phyloP scores from a whole-genome alignment of 2,113 vertebrate genomes.

The Tetraodon nigroviridis region DNA sequence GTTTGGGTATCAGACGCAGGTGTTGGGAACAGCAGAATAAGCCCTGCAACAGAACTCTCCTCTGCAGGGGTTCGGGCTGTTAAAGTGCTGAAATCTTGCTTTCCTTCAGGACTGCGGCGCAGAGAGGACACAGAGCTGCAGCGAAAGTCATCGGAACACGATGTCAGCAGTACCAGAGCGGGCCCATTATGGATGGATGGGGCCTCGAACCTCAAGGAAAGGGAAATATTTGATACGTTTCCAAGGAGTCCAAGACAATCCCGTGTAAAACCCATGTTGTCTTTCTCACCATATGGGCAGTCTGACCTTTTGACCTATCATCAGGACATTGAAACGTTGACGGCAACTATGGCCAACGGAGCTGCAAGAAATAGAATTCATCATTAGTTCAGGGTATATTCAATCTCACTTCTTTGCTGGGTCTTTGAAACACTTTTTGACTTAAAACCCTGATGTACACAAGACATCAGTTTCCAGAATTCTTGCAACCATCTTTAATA shows the following conservation, averaged over 20 bases:
- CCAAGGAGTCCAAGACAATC: neutral
- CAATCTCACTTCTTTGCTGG: neutral
- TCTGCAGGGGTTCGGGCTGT: conserved; percentile 46
- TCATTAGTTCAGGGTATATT: conserved; percentile 10
- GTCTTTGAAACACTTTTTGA: no score
- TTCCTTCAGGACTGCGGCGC: conserved; percentile 62
- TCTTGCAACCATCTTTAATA: neutral
- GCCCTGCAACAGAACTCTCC: conserved; percentile 26
- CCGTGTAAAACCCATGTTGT: neutral
- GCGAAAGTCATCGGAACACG: conserved; percentile 27
- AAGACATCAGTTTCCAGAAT: conserved; percentile 3
- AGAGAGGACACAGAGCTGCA: conserved; percentile 59
- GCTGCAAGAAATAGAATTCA: conserved; percentile 49
- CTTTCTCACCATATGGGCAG: neutral
- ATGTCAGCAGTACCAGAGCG: neutral
- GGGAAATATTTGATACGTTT: no score
- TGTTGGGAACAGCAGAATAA: conserved; percentile 28
- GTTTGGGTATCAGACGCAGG: conserved; percentile 4
- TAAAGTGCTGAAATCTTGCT: conserved; percentile 65
- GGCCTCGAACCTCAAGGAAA: no score
- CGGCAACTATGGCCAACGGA: conserved; percentile 36
- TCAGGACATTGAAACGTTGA: conserved; percentile 3
- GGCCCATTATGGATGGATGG: no score
- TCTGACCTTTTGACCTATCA: neutral
- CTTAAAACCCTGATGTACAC: neutral